Evolutionary conservation across 2,113 vertebrate genomes (phyloP).

Genomic region (Alces alces): DNA sequence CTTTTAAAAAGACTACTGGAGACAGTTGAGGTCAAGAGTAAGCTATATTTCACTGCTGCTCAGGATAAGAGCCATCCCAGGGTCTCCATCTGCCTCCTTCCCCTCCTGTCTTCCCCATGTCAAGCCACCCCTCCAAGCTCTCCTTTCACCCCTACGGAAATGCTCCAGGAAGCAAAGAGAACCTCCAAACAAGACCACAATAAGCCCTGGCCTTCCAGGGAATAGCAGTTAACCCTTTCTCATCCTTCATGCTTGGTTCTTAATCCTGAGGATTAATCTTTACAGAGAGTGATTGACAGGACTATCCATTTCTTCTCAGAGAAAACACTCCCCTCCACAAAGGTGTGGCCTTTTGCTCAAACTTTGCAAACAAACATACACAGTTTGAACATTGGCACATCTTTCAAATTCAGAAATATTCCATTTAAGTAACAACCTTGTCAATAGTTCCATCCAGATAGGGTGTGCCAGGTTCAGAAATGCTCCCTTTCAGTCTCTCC

Average conservation of each 20-base stretch:
- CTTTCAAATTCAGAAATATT: not conserved
- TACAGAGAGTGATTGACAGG: not conserved
- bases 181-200: not conserved
- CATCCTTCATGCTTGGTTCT: not conserved
- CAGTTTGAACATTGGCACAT: not conserved
- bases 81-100: rapidly evolving
- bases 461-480: not conserved
- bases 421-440: not conserved
- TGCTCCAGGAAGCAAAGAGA: not conserved
- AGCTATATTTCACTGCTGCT: not conserved
- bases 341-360: not conserved
- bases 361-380: not conserved
- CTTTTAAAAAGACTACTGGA: not conserved
- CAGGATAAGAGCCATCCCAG: not conserved
- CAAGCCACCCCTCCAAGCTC: not conserved
- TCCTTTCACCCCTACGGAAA: not conserved
- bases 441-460: not conserved
- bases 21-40: not conserved
- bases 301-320: not conserved
- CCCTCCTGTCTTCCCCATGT: not conserved
- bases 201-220: not conserved
- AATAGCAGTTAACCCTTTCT: not conserved
- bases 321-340: not conserved
- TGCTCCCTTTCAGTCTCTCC: not conserved
- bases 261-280: not conserved